These are phyloP conservation scores for Drosophila asahinai DNA, from an alignment of 1,140 invertebrate species.

Conservation along the genomic window DNA sequence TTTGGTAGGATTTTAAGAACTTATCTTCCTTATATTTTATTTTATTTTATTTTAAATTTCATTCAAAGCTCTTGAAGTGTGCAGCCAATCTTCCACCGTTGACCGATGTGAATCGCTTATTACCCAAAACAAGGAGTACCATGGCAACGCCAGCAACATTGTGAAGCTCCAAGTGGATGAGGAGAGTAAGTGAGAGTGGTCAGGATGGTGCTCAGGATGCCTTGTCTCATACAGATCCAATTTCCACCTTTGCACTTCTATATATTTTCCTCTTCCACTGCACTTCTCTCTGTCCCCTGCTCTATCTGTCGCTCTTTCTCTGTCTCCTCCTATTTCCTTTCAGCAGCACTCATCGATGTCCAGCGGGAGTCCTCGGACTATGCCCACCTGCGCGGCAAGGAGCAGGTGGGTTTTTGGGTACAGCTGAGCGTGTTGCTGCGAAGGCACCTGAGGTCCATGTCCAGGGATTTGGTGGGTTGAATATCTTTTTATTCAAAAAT, in stretches of 20 bases:
- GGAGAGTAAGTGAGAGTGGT: slow-evolving; percentile 63
- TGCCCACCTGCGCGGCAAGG: slow-evolving; percentile 52
- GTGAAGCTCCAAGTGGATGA: slow-evolving; percentile 48
- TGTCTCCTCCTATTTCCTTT: slow-evolving; percentile 44
- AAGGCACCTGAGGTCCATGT: slow-evolving; percentile 61
- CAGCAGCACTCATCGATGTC: slow-evolving; percentile 65
- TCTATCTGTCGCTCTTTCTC: slow-evolving; percentile 58
- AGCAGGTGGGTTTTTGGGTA: slow-evolving; percentile 62
- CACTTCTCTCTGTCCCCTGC: slow-evolving; percentile 32
- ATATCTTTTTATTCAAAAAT: no score
- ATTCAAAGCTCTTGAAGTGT: slow-evolving; percentile 67
- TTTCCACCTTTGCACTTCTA: slow-evolving; percentile 3
- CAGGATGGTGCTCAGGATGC: slow-evolving; percentile 15
- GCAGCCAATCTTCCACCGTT: slow-evolving; percentile 62
- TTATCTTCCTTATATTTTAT: no score
- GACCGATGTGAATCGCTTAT: slow-evolving; percentile 61
- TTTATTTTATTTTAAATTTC: not conserved
- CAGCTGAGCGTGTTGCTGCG: slow-evolving; percentile 63
- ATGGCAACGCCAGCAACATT: slow-evolving; percentile 21
- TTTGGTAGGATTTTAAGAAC: slow-evolving; percentile 78
- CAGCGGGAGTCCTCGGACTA: slow-evolving; percentile 4
- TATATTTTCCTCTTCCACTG: slow-evolving; percentile 11
- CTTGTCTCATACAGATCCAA: slow-evolving; percentile 9
- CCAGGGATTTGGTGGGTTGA: slow-evolving; percentile 67
- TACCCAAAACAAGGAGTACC: slow-evolving; percentile 50